Base-by-base conservation (phyloP, 2,888 invertebrate genomes). In the Augochlorella aurata region DNA sequence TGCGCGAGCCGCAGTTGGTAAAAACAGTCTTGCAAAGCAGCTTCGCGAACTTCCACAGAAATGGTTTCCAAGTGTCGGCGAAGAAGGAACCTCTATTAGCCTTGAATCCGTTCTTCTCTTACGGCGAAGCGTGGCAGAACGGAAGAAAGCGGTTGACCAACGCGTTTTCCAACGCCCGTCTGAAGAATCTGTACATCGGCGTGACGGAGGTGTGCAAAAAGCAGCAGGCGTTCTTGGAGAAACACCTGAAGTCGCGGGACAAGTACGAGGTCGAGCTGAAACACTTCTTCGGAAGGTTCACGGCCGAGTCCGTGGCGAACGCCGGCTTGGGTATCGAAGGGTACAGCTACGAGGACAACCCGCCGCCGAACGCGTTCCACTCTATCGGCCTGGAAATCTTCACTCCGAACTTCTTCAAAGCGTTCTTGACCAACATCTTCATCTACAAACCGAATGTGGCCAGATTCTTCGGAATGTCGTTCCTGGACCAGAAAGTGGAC, bases 101-200 rank as follows among this genome's bases (percentile, higher is more conserved):
- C 0, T 76, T 82, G 18, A 91, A 92, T 87, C 92, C 93, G 0
- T 92, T 93, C 44, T 89, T 91, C 72, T 70, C 44, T 2, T 8
- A 18, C 0, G 92, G 90, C 8, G 87, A 90, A 0, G 10, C 16
- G 0, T 93, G 93, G 93, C 69, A 2, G 24, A 4, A 0, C 1
- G 70, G 66, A 5, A 79, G 88, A 2, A 88, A 88, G 10, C 82
- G 81, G 0, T 12, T 87, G 14, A 81, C 76, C 1, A 79, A 77
- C 8, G 88, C 85, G 9, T 91, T 90, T 8, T 88, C 91, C 1
- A 81, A 77, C 21, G 67, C 63, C 44, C 87, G 89, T 29, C 5
- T 92, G 73, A 85, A 89, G 81, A 49, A 84, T 52, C 24, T 94
- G 72, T 91, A 92, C 78, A 44, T 74, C 54, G 76, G 82, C 68